Evolutionary conservation across 2,888 invertebrate species (phyloP).

Genomic region (Drymonia ruficornis): DNA sequence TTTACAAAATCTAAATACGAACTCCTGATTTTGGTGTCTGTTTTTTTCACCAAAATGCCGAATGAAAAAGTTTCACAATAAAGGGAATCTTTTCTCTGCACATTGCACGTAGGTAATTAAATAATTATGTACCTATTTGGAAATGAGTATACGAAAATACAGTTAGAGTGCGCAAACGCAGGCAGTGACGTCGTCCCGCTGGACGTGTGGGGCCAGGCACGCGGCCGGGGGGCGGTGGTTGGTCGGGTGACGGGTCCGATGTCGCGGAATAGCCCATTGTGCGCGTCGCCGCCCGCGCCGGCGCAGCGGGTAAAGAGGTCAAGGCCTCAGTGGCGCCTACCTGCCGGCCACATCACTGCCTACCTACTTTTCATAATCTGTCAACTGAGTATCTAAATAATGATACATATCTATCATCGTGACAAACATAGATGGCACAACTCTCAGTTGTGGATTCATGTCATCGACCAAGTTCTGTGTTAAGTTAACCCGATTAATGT

Average conservation of each 20-base stretch:
- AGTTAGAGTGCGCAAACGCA: neutral
- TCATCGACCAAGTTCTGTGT: neutral
- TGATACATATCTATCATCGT: conserved; percentile 24
- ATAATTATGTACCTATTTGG: too few relatives aligned
- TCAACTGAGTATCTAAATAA: conserved; percentile 24
- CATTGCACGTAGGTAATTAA: neutral
- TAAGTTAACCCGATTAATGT: neutral
- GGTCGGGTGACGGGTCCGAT: conserved; percentile 64
- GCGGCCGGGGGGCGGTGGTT: conserved; percentile 40
- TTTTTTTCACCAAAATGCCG: neutral
- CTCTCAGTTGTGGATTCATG: neutral
- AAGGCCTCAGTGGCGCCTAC: conserved; percentile 75
- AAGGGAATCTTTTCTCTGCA: neutral
- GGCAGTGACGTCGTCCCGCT: neutral
- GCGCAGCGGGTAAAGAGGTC: conserved; percentile 65
- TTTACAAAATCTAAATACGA: neutral
- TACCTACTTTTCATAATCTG: conserved; percentile 41
- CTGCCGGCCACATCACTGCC: conserved; percentile 57
- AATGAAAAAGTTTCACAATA: neutral
- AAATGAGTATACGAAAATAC: neutral
- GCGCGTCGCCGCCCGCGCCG: conserved; percentile 44
- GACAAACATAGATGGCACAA: too few relatives aligned
- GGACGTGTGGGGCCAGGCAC: conserved; percentile 13
- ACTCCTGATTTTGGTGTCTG: neutral
- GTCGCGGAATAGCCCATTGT: conserved; percentile 76